Conservation (phyloP, 2,888 invertebrate genomes). For the Thalpophila matura region DNA sequence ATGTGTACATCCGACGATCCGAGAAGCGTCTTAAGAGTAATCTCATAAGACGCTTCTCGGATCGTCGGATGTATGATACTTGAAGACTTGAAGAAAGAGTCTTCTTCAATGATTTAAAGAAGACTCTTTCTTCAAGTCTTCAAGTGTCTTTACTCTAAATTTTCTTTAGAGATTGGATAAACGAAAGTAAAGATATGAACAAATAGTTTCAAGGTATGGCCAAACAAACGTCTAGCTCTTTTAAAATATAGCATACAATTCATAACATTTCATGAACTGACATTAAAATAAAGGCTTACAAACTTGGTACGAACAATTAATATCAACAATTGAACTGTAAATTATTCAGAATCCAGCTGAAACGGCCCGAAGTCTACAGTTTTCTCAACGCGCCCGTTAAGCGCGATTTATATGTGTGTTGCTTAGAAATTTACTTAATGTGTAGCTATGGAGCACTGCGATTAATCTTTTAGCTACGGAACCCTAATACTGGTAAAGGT, state of each 20-base stretch:
- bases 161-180: too few relatives aligned
- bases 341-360: constrained; percentile 45
- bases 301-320: constrained; percentile 47
- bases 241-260: background rate
- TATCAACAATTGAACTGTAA: constrained; percentile 49
- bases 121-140: too few relatives aligned
- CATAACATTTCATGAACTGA: constrained; percentile 1
- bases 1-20: too few relatives aligned
- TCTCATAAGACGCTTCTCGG: too few relatives aligned
- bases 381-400: constrained; percentile 77
- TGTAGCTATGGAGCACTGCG: constrained; percentile 78
- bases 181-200: too few relatives aligned
- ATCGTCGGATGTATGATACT: too few relatives aligned
- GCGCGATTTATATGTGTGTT: constrained; percentile 86
- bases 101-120: too few relatives aligned
- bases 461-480: constrained; percentile 78
- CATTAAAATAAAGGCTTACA: constrained; percentile 23
- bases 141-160: too few relatives aligned
- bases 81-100: too few relatives aligned
- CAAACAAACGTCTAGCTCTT: background rate
- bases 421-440: constrained; percentile 87
- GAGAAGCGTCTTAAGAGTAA: too few relatives aligned
- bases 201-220: too few relatives aligned
- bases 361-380: constrained; percentile 59
- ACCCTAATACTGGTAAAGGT: constrained; percentile 52